Evolutionary conservation across 2,797 vertebrate genomes (phyloP).

Genomic region (Tarsius wallacei): DNA sequence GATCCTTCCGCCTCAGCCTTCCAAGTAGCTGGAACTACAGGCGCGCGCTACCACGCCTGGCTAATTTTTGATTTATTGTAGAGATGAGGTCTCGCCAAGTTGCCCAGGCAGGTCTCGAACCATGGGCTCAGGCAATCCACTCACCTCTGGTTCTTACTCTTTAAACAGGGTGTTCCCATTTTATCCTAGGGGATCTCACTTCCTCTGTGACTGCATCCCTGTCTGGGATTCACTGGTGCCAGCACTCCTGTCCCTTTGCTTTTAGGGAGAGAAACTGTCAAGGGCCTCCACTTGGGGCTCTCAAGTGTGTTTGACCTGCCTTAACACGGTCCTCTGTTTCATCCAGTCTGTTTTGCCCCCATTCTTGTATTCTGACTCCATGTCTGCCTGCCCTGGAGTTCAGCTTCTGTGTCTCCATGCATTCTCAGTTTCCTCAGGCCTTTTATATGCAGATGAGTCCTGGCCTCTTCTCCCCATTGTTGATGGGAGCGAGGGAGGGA

Average conservation of each 20-base stretch:
- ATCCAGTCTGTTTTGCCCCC: background rate
- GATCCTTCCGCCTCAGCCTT: too few species aligned
- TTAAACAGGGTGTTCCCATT: slow-evolving; percentile 22
- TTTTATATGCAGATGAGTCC: slow-evolving; percentile 73
- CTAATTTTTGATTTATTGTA: too few species aligned
- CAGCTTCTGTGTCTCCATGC: slow-evolving; percentile 20
- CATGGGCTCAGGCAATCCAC: too few species aligned
- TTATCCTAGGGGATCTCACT: slow-evolving; percentile 23
- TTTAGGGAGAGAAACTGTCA: slow-evolving; percentile 8
- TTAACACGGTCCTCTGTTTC: too few species aligned
- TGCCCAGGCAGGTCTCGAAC: too few species aligned
- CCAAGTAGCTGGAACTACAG: too few species aligned
- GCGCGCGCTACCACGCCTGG: too few species aligned
- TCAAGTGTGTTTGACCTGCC: background rate
- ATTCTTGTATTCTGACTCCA: slow-evolving; percentile 30
- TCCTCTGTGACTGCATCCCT: background rate
- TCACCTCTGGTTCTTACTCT: slow-evolving; percentile 55
- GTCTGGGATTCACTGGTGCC: background rate
- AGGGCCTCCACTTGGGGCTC: background rate
- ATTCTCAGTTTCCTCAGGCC: slow-evolving; percentile 43
- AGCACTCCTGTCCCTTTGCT: background rate
- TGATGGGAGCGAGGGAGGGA: background rate
- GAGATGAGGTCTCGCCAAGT: too few species aligned
- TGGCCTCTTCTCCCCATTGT: background rate
- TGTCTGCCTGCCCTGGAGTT: background rate